Evolutionary conservation across 1,140 invertebrate species (phyloP), one percentile per base, ranked within the genome.

Genomic region (Euwallacea fornicatus): DNA sequence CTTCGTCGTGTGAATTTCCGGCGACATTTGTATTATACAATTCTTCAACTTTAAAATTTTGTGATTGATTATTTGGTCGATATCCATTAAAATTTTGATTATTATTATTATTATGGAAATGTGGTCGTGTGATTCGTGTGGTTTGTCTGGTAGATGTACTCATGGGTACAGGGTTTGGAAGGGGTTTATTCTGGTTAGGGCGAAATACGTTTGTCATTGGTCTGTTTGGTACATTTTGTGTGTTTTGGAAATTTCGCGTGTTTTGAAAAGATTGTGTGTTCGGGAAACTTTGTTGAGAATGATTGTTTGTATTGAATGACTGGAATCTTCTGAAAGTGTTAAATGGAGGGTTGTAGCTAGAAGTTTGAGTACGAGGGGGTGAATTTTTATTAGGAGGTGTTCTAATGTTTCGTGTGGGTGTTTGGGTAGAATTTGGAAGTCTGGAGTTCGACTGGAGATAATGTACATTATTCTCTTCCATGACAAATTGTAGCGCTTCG

Each of bases 401-500:
- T n/a, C n/a, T n/a, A n/a, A n/a, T n/a, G n/a, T n/a, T n/a, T n/a
- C n/a, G n/a, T n/a, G n/a, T n/a, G n/a, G n/a, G n/a, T n/a, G n/a
- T n/a, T n/a, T n/a, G n/a, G n/a, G n/a, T n/a, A n/a, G n/a, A n/a
- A n/a, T n/a, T n/a, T n/a, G n/a, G n/a, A n/a, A n/a, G n/a, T n/a
- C n/a, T n/a, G n/a, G n/a, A n/a, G n/a, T n/a, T n/a, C n/a, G n/a
- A n/a, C n/a, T n/a, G n/a, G n/a, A n/a, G n/a, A n/a, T n/a, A n/a
- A n/a, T n/a, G n/a, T n/a, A n/a, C n/a, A n/a, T n/a, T n/a, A n/a
- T n/a, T n/a, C n/a, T n/a, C n/a, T n/a, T n/a, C n/a, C n/a, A n/a
- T n/a, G n/a, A n/a, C n/a, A n/a, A n/a, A n/a, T 66, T 64, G 61
- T 41, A 56, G 6, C 8, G 69, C 69, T 63, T 71, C 13, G 11